Evolutionary conservation across 2,113 vertebrate genomes (phyloP), one percentile per base, ranked within the genome.

Genomic region (Hiodon tergisus): DNA sequence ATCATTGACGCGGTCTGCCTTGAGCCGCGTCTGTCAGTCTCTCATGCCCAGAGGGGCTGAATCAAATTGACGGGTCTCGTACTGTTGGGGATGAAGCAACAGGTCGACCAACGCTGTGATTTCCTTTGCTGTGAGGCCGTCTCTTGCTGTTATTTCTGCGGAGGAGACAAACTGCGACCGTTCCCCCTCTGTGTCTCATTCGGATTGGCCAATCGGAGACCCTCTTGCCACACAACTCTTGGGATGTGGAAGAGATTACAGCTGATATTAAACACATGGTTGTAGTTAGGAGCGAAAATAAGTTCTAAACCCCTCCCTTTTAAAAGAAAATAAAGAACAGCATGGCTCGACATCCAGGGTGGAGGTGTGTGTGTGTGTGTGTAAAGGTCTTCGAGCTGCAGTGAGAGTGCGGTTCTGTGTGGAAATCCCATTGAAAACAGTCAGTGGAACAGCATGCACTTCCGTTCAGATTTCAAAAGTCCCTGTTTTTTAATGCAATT

Each of bases 191-290:
- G 83, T 82, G 81, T 85, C 76, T 48, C 6, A 5, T 55, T 0
- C 2, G 50, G 48, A 51, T 63, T 46, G 55, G 46, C 72, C 59
- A 72, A 62, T 62, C 47, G 17, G n/a, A 55, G 11, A 6, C 57
- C 14, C 83, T 72, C 57, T 82, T 82, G 79, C 82, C 79, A 80
- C 83, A 72, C 9, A 82, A 84, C 82, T 78, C 71, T 59, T 78
- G 73, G 80, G 82, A 82, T 81, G 76, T 90, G 90, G 90, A 91
- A 90, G 84, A 84, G 83, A 91, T 92, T 92, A 90, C 85, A 87
- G 86, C 85, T 92, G 87, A 91, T 90, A 90, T 92, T 88, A 87
- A 91, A 90, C 91, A 92, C 87, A 92, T 92, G 91, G 90, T 87
- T 90, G 85, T 86, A 87, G 88, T 92, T 90, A 89, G 81, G 85